Evolutionary conservation across 2,888 invertebrate genomes (phyloP), one percentile per base, ranked within the genome.

Genomic region (Ctenicera cuprea): DNA sequence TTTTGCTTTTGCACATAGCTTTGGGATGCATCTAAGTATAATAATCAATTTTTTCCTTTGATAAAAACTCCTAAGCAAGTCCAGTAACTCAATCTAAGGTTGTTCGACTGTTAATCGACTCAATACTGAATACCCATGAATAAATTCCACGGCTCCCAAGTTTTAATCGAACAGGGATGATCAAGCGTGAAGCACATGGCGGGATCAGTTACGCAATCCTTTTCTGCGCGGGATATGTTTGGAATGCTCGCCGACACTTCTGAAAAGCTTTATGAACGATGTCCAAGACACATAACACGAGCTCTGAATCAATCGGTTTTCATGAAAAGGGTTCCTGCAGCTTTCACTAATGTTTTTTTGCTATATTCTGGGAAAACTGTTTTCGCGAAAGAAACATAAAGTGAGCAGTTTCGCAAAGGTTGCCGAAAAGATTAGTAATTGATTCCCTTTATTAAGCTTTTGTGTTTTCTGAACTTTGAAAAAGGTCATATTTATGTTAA

Each of bases 131-230:
- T 22, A 3, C 22, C 20, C 18, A 20, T 50, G 22, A 50, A 50
- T 50, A 50, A 50, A 50, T 50, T 50, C 50, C 22, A 20, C 50
- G 20, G 22, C 22, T 50, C 50, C 11, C 3, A 14, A 54, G 30
- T 0, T 30, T 54, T 30, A 26, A 50, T 50, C 22, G 50, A 22
- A 22, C 20, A 14, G n/a, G 8, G 14, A 54, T 12, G 54, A 30
- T 30, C 30, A 30, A 54, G 54, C 54, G 14, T 54, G 54, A 54
- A 54, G n/a, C 26, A 20, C 30, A 11, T 26, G 11, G 30, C 14
- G 14, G 30, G 54, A 54, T 54, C 26, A 54, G 54, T 54, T 54
- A 54, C 54, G 54, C 54, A 54, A 14, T 54, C 54, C 4, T 54
- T 26, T 26, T 54, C 26, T 54, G 30, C 54, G 7, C 4, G 26